These are phyloP conservation scores for Pseudopleuronectes americanus DNA, from an alignment of 2,797 vertebrate genomes.

Conservation along the genomic window DNA sequence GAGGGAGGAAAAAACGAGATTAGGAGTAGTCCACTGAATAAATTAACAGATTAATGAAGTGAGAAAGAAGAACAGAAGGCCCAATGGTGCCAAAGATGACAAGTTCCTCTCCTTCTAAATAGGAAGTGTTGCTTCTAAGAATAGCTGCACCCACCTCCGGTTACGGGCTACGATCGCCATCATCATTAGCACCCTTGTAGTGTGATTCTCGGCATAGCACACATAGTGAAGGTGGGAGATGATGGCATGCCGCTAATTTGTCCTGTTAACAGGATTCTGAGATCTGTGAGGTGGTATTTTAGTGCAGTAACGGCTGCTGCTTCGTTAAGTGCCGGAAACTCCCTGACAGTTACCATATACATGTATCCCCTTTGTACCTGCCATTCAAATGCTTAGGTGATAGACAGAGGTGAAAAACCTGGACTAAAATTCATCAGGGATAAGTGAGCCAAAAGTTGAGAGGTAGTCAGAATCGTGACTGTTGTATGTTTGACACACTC, in stretches of 20 bases:
- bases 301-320: not conserved
- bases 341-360: too few species aligned
- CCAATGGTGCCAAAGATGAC: constrained; percentile 49
- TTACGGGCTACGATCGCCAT: constrained; percentile 56
- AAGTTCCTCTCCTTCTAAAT: constrained; percentile 64
- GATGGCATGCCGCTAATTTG: constrained; percentile 37
- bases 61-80: constrained; percentile 56
- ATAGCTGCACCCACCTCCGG: constrained; percentile 64
- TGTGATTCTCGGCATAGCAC: constrained; percentile 61
- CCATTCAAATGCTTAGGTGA: not conserved
- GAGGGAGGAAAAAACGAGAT: constrained; percentile 63
- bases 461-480: too few species aligned
- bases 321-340: not conserved
- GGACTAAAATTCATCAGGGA: too few species aligned
- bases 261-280: constrained; percentile 17
- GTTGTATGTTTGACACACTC: too few species aligned
- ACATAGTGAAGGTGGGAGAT: constrained; percentile 47
- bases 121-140: constrained; percentile 67
- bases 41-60: constrained; percentile 78
- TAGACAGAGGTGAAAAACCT: too few species aligned
- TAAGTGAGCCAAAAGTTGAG: too few species aligned
- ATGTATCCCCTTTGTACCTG: not conserved
- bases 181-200: constrained; percentile 67
- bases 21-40: constrained; percentile 67
- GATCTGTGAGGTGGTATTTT: constrained; percentile 19